These are phyloP conservation scores for Catajapyx aquilonaris DNA, from an alignment of 1,140 invertebrate genomes.

Conservation along the genomic window DNA sequence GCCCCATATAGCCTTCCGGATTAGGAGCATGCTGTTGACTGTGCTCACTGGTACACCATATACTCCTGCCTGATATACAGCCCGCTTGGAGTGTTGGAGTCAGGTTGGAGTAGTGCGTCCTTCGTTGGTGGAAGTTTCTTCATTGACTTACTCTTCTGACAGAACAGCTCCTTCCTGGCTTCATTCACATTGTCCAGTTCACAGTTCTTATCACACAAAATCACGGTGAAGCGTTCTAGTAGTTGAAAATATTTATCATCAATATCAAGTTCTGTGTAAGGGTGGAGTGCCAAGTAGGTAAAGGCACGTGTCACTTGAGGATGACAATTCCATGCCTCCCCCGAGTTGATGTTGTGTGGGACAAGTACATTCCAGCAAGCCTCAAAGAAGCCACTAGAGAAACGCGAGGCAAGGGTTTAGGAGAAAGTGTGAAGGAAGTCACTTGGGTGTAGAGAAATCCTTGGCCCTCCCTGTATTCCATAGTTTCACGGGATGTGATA, in stretches of 20 bases:
- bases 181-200: neutral
- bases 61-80: neutral
- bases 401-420: neutral
- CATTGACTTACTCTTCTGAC: constrained; percentile 4
- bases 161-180: constrained; percentile 1
- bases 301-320: neutral
- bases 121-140: constrained; percentile 3
- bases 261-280: constrained; percentile 1
- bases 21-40: constrained; percentile 1
- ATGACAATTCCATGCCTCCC: constrained; percentile 1
- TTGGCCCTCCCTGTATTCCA: neutral
- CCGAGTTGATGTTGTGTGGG: neutral
- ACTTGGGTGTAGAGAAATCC: neutral
- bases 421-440: neutral
- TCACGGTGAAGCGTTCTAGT: neutral
- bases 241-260: neutral
- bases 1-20: too few species aligned
- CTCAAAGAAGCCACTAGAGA: neutral
- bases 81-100: neutral
- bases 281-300: neutral
- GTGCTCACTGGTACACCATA: constrained; percentile 1
- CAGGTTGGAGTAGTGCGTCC: too few species aligned
- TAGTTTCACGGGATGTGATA: neutral
- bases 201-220: neutral
- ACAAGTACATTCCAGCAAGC: too few species aligned